Evolutionary conservation across 1,140 invertebrate species (phyloP), one percentile per base, ranked within the genome.

Genomic region (Ceratitis capitata): DNA sequence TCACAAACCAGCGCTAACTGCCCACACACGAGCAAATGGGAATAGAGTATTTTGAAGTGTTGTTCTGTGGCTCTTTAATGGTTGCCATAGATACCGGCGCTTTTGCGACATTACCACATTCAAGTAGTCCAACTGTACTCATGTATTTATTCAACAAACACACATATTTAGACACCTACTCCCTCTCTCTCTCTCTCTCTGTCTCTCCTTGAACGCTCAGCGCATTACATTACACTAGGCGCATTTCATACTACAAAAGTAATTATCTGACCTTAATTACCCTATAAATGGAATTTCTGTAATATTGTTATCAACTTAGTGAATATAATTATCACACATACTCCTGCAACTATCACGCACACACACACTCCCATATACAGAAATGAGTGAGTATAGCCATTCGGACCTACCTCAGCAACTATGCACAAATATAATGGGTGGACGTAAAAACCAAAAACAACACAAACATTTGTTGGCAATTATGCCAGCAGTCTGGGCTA

Each of bases 261-360:
- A 78, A 78, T 78, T 78, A 78, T 78, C 69, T 78, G 69, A 78
- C 69, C 69, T 78, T 78, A 78, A 78, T 78, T 78, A 78, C 39
- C 69, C 69, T 45, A 78, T 78, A 78, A 78, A 78, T 78, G 69
- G 69, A 78, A 78, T 78, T 78, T 78, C 69, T 78, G 39, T 78
- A 78, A 78, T 78, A 78, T 78, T 45, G 69, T 45, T 78, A 78
- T 78, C 69, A 78, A 78, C 39, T 78, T 78, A 45, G 69, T 45
- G 69, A 78, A 78, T 78, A 78, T 78, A 42, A 45, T 78, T 78
- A 78, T 78, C 35, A 78, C 69, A 45, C 39, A 45, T 45, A 78
- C 51, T 56, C 5, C 45, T 47, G 45, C 5, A 5, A 47, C 45
- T 47, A 56, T 9, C n/a, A 56, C 51, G n/a, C 69, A 78, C n/a